Conservation (phyloP, 1,140 invertebrate genomes). For the Drosophila kohkoa region DNA sequence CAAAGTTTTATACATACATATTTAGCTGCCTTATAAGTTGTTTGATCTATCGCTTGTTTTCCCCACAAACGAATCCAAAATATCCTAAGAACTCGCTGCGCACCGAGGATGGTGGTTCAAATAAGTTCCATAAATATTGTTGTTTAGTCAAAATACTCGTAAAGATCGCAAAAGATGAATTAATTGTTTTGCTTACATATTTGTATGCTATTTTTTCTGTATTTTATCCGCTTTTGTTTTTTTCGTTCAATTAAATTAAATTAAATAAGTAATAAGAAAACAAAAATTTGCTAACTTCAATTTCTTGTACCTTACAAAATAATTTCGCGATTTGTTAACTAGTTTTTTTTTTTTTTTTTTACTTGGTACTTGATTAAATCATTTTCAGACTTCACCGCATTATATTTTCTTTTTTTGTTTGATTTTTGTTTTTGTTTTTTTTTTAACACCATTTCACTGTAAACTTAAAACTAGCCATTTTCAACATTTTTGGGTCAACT, state of each 20-base stretch:
- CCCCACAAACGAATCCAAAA: not conserved
- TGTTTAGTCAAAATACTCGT: slow-evolving; percentile 42
- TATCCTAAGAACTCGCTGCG: slow-evolving; percentile 2
- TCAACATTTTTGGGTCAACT: slow-evolving; percentile 75
- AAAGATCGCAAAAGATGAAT: not conserved
- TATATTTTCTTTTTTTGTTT: slow-evolving; percentile 50
- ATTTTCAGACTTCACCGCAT: slow-evolving; percentile 83
- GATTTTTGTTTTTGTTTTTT: slow-evolving; percentile 46
- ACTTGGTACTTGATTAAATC: slow-evolving; percentile 83
- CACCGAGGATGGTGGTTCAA: slow-evolving; percentile 6
- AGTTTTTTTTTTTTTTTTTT: slow-evolving; percentile 50
- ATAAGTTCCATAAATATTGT: slow-evolving; percentile 5
- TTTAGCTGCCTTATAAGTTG: slow-evolving; percentile 32
- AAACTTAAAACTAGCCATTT: slow-evolving; percentile 70
- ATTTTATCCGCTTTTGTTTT: slow-evolving; percentile 58
- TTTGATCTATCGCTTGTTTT: not conserved
- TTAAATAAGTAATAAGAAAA: slow-evolving; percentile 75
- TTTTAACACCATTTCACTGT: slow-evolving; percentile 66
- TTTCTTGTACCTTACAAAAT: slow-evolving; percentile 70
- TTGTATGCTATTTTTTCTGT: slow-evolving; percentile 56
- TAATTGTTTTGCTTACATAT: slow-evolving; percentile 43
- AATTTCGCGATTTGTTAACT: slow-evolving; percentile 54
- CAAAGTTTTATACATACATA: slow-evolving; percentile 39
- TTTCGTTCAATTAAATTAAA: slow-evolving; percentile 74
- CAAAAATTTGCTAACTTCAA: slow-evolving; percentile 70